Evolutionary conservation across 2,113 vertebrate species (phyloP), one percentile per base, ranked within the genome.

Genomic region (Pygathrix nemaeus): DNA sequence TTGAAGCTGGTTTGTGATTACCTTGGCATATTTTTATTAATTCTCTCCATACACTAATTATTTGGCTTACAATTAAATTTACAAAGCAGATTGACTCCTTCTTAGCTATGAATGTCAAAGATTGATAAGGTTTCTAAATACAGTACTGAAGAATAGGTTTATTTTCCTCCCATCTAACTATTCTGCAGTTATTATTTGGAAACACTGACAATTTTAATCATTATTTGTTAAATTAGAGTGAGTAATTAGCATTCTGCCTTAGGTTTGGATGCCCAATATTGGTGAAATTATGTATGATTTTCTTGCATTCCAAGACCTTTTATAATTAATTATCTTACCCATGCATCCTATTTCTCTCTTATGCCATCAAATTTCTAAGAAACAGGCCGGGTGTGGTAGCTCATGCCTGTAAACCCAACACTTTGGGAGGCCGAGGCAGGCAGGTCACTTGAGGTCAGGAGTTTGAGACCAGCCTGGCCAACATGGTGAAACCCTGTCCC

Each of bases 121-220:
- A 93, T 72, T 87, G 79, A 90, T 83, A 93, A 88, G 13, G 27
- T 83, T 94, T 95, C 87, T 92, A 93, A 89, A 89, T 73, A 38
- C 61, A 73, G 30, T 21, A 89, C 61, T 57, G 25, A 75, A 86
- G 30, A 81, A 70, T 27, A 87, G 35, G 38, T 59, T 88, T 96
- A 40, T 96, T 89, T 96, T 85, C 66, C 45, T 92, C 52, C 43
- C 21, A 64, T 66, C 35, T 57, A 84, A 82, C 64, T 81, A 84
- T 12, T 93, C 13, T 73, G 40, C 14, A 94, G 45, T 96, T 96
- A 94, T 59, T 95, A 86, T 93, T 96, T 97, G 83, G 55, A 92
- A 93, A 96, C 76, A 91, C 0, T 61, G 32, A 83, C 61, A 8
- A 90, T 66, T 85, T 85, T 64, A 68, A 87, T 84, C 68, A 89